phyloP scores from a whole-genome alignment of 2,797 vertebrate genomes.

The Nasua narica region DNA sequence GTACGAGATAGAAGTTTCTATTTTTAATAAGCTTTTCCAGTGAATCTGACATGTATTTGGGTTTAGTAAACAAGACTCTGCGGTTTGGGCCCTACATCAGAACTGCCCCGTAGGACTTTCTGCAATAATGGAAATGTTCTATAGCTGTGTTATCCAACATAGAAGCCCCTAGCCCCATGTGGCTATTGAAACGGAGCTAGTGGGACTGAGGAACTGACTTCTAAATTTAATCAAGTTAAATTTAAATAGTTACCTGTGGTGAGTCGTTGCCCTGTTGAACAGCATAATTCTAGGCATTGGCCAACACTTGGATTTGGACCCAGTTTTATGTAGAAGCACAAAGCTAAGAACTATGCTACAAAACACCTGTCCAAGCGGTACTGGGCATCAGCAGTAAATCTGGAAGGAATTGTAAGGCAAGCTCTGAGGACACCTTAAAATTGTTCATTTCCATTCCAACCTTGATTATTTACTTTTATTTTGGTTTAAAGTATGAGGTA shows the following conservation, averaged over 20 bases:
- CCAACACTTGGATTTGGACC: not conserved
- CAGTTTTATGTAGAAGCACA: not conserved
- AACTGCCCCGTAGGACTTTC: not conserved
- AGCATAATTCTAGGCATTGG: not conserved
- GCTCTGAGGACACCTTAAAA: not conserved
- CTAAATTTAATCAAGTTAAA: not conserved
- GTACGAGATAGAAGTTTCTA: not conserved
- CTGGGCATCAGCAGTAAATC: not conserved
- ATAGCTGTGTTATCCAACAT: not conserved
- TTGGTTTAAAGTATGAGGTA: not conserved
- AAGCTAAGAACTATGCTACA: not conserved
- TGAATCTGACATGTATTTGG: not conserved
- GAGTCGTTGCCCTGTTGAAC: not conserved
- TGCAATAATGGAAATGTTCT: not conserved
- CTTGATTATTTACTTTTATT: not conserved
- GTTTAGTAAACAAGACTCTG: not conserved
- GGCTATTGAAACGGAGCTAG: not conserved
- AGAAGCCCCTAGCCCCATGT: not conserved
- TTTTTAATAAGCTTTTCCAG: not conserved
- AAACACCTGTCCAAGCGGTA: not conserved
- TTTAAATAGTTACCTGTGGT: not conserved
- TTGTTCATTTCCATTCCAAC: not conserved
- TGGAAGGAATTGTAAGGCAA: not conserved
- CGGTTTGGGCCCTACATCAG: not conserved
- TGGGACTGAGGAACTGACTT: not conserved